Conservation (phyloP, 2,888 invertebrate genomes). For the Dilophus febrilis region DNA sequence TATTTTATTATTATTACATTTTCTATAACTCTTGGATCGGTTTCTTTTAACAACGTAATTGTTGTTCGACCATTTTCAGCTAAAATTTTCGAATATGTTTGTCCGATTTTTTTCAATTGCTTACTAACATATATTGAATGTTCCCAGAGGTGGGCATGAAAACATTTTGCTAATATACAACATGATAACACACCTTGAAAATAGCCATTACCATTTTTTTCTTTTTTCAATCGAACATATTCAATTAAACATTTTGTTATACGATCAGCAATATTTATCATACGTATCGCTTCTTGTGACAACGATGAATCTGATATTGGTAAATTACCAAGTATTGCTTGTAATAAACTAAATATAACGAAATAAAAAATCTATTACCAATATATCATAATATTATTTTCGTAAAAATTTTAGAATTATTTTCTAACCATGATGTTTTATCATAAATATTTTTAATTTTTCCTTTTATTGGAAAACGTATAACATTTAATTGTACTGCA, state of each 20-base stretch:
- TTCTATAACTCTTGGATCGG: slow-evolving; percentile 58
- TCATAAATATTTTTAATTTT: slow-evolving; percentile 51
- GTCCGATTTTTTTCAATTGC: slow-evolving; percentile 56
- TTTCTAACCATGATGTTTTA: slow-evolving; percentile 55
- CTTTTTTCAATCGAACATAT: slow-evolving; percentile 31
- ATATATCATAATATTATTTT: too few relatives aligned
- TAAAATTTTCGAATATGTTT: slow-evolving; percentile 41
- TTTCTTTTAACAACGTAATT: slow-evolving; percentile 42
- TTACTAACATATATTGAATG: slow-evolving; percentile 48
- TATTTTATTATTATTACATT: slow-evolving; percentile 29
- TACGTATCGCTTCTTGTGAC: slow-evolving; percentile 48
- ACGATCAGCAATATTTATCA: slow-evolving; percentile 48
- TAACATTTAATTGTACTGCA: slow-evolving; percentile 32
- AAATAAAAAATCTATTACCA: background rate
- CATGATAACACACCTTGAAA: slow-evolving; percentile 41
- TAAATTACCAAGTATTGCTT: slow-evolving; percentile 54
- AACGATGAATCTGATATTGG: slow-evolving; percentile 49
- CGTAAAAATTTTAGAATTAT: too few relatives aligned
- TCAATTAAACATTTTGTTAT: slow-evolving; percentile 50
- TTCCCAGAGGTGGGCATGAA: slow-evolving; percentile 54
- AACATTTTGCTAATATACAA: slow-evolving; percentile 46
- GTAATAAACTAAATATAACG: slow-evolving; percentile 40
- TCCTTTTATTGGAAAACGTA: slow-evolving; percentile 52
- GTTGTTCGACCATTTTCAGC: slow-evolving; percentile 48
- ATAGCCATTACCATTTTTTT: slow-evolving; percentile 23